Evolutionary conservation across 2,113 vertebrate species (phyloP).

Genomic region (Hipposideros armiger): DNA sequence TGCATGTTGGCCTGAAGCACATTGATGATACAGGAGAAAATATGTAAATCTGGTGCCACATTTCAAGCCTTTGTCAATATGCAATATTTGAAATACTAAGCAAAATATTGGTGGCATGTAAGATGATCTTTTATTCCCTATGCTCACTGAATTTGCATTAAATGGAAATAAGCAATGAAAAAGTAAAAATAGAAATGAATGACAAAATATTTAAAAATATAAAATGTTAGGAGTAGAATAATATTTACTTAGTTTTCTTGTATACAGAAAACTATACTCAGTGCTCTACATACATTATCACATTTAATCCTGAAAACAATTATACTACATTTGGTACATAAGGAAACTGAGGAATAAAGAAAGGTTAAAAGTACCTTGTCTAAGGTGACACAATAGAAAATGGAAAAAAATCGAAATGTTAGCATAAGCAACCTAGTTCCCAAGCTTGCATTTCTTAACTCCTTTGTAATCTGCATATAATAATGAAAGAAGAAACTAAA

Average conservation of each 20-base stretch:
- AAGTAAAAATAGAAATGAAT: neutral
- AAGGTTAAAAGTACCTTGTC: neutral
- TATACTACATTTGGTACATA: neutral
- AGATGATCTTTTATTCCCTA: neutral
- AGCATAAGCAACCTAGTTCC: neutral
- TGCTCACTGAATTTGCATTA: neutral
- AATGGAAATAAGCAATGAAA: neutral
- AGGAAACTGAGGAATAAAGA: neutral
- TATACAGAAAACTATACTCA: neutral
- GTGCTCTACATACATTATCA: neutral
- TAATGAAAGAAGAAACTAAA: neutral
- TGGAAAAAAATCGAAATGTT: neutral
- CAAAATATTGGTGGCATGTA: neutral
- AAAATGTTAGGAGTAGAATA: neutral
- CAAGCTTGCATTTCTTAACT: neutral
- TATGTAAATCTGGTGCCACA: neutral
- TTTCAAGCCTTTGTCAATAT: neutral
- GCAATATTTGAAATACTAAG: neutral
- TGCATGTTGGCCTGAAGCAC: neutral
- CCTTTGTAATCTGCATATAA: neutral
- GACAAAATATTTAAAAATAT: neutral
- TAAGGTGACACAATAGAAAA: neutral
- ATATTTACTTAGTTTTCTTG: neutral
- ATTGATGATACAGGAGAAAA: neutral
- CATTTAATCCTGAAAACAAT: neutral